Evolutionary conservation across 2,113 vertebrate genomes (phyloP), one percentile per base, ranked within the genome.

Genomic region (Jaculus jaculus): DNA sequence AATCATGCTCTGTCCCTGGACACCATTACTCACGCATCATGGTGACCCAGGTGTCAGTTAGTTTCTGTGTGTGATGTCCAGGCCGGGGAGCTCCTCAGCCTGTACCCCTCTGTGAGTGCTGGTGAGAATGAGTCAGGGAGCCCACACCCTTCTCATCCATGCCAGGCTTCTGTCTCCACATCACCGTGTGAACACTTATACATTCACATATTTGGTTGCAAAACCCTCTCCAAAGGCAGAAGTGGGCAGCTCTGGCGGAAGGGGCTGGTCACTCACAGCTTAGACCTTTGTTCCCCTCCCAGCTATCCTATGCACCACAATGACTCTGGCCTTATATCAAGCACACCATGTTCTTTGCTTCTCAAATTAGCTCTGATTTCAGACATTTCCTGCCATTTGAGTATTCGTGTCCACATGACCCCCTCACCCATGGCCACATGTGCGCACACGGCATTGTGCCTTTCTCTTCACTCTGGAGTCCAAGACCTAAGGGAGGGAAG

Each of bases 181-280:
- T 92, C 94, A 91, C 32, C 21, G 15, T 21, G 39, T 17, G 37
- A 5, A 37, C 39, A 32, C 9, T 61, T 37, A 42, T 66, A 58
- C 3, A 78, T 66, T 89, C 84, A 72, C 71, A 74, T 13, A 34
- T n/a, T 81, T 0, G 13, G 51, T 97, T 97, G 86, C 69, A 92
- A 96, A 96, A 97, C 73, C 24, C 69, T 84, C 87, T 54, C 87
- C 82, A 80, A 95, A 96, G 78, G 92, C 94, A 96, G 96, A 97
- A 96, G 97, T 97, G 60, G 69, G 63, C 54, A 11, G 85, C 66
- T 75, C 47, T 61, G 42, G 92, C 60, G 90, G 93, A 96, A 96
- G 65, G 74, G 65, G 60, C 89, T 94, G 63, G 63, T 66, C 63
- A 75, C 72, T 78, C 71, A 47, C 61, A 77, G 79, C 8, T 8